Conservation (phyloP, 2,113 vertebrate genomes). For the Crotalus horridus region DNA sequence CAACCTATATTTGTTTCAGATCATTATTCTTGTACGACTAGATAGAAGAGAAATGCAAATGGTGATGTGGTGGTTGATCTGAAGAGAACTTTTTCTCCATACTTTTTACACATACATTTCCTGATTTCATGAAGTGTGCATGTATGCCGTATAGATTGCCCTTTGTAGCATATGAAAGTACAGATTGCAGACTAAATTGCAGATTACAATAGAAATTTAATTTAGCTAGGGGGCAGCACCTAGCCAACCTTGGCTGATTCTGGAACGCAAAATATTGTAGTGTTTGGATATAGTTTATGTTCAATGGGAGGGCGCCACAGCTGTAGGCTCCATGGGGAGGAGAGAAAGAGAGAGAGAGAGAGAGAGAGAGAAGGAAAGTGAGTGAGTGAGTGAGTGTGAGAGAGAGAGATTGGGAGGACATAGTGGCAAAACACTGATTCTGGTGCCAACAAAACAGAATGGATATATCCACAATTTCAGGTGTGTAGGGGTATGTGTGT, state of each 20-base stretch:
- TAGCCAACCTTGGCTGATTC: background rate
- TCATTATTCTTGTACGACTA: background rate
- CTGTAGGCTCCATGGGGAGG: background rate
- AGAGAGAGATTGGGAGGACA: background rate
- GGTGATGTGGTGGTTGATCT: background rate
- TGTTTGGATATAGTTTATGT: background rate
- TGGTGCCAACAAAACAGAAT: background rate
- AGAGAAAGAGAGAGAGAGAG: too few species aligned
- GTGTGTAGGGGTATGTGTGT: too few species aligned
- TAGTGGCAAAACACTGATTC: background rate
- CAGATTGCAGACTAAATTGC: background rate
- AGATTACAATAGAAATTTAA: background rate
- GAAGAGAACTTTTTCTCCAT: background rate
- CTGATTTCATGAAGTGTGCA: background rate
- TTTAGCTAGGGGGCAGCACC: background rate
- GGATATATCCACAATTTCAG: background rate
- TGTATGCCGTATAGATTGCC: background rate
- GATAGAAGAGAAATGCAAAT: background rate
- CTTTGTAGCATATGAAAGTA: background rate
- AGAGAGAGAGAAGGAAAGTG: too few species aligned
- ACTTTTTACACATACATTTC: background rate
- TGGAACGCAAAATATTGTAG: background rate
- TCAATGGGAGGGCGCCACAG: background rate
- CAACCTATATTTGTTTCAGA: background rate
- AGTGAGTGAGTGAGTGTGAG: too few species aligned